Base-by-base conservation (phyloP, 2,888 invertebrate genomes). In the Neuroscelio doddi region DNA sequence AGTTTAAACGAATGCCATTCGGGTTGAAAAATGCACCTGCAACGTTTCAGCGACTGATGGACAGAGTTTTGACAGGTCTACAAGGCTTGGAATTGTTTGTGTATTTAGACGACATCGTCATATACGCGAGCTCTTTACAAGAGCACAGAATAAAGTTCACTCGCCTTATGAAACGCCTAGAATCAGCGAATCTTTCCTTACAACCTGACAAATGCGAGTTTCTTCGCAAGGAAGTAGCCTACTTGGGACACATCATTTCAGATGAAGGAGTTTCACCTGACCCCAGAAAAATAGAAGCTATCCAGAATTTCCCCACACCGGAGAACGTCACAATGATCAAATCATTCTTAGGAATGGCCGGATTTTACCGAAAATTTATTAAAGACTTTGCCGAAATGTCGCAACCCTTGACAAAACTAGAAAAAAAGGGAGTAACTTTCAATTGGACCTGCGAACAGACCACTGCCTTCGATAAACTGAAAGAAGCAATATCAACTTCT, bases 21-120 rank as follows among this genome's bases (percentile, higher is more conserved):
- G n/a, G n/a, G n/a, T n/a, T n/a, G n/a, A n/a, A n/a, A 29, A 76
- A 76, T 34, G 76, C 76, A 0, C 78, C 79, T 1, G 67, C 73
- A 1, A 78, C 78, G 0, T 81, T 80, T 57, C 74, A 76, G 27
- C 46, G 76, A 0, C 15, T 77, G 8, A 81, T 82, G 78, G 72
- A 80, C 38, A 29, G 24, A n/a, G 34, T 45, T 1, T 21, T 56
- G 10, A 10, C 5, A 9, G 76, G 74, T 0, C 29, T 78, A 2
- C 75, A 74, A 39, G 69, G 59, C 1, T 15, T 27, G 2, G 61
- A 65, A 46, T 8, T 58, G 5, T 68, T 70, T 30, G 63, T 70
- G 1, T 73, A 71, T 16, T 34, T 73, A 2, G 70, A 73, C 29
- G 71, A 71, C 34, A 46, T 70, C 4, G 52, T 71, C 7, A 41